A percentile compares a stretch with the other conserved stretches of the same genome.
Conservation (phyloP, 2,888 invertebrate species). For the Poecilobothrus nobilitatus region DNA sequence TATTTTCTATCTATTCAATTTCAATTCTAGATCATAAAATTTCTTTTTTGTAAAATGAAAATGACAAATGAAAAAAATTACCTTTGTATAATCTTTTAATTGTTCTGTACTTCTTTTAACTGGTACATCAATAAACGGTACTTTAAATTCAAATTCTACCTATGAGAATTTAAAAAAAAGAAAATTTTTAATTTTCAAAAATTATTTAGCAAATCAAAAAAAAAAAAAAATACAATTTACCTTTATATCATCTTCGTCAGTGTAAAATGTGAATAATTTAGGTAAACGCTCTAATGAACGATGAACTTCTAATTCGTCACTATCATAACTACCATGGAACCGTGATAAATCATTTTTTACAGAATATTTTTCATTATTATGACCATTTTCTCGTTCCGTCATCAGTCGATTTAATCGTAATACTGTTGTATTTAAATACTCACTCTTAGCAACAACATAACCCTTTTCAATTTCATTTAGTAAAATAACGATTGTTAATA, state of each 20-base stretch:
- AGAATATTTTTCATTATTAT: too few relatives aligned
- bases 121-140: slow-evolving; percentile 54
- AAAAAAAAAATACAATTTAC: too few relatives aligned
- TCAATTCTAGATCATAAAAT: too few relatives aligned
- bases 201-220: background rate
- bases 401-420: too few relatives aligned
- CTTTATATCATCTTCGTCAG: slow-evolving; percentile 32
- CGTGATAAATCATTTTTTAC: too few relatives aligned
- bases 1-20: too few relatives aligned
- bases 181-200: background rate
- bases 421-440: background rate
- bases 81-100: slow-evolving; percentile 26
- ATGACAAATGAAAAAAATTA: background rate
- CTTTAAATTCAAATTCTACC: slow-evolving; percentile 53
- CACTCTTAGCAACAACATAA: background rate
- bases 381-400: too few relatives aligned
- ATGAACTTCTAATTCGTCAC: background rate
- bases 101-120: slow-evolving; percentile 43
- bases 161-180: slow-evolving; percentile 29
- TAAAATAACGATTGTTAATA: background rate
- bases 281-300: slow-evolving; percentile 13
- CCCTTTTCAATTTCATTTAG: background rate
- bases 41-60: too few relatives aligned
- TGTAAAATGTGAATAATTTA: slow-evolving; percentile 27
- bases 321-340: too few relatives aligned